A percentile compares a stretch with the other conserved stretches of the same genome.
Evolutionary conservation across 1,140 invertebrate species (phyloP).

Genomic region (Neodiprion pinetum): DNA sequence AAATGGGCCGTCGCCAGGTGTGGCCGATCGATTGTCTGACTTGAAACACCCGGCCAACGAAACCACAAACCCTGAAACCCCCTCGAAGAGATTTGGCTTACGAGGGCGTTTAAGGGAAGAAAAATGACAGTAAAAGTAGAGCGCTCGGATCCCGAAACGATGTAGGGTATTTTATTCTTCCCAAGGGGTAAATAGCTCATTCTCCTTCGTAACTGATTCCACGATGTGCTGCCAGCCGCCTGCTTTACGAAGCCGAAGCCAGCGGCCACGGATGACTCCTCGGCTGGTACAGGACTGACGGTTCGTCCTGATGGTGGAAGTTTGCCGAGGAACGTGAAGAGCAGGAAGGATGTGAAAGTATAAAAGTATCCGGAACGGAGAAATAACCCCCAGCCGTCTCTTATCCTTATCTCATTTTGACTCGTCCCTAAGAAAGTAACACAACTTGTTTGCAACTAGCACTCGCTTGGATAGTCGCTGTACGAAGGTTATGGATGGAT

Average conservation of each 20-base stretch:
- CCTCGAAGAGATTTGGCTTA: neutral
- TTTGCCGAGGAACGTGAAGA: constrained; percentile 30
- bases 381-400: constrained; percentile 11
- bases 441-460: constrained; percentile 27
- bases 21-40: neutral
- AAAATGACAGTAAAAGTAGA: neutral
- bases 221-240: constrained; percentile 41
- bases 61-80: neutral
- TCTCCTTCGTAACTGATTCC: constrained; percentile 48
- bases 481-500: constrained; percentile 9
- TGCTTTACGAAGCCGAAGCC: constrained; percentile 43
- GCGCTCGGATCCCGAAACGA: too few species aligned
- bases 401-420: constrained; percentile 45
- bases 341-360: constrained; percentile 7
- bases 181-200: constrained; percentile 49
- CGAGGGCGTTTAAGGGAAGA: neutral
- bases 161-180: neutral
- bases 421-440: constrained; percentile 25
- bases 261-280: constrained; percentile 32
- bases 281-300: neutral
- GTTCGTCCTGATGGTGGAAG: constrained; percentile 26
- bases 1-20: neutral
- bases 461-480: neutral
- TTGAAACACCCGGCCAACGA: neutral
- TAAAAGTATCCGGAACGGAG: neutral